Evolutionary conservation across 2,113 vertebrate genomes (phyloP).

Genomic region (Nestor notabilis): DNA sequence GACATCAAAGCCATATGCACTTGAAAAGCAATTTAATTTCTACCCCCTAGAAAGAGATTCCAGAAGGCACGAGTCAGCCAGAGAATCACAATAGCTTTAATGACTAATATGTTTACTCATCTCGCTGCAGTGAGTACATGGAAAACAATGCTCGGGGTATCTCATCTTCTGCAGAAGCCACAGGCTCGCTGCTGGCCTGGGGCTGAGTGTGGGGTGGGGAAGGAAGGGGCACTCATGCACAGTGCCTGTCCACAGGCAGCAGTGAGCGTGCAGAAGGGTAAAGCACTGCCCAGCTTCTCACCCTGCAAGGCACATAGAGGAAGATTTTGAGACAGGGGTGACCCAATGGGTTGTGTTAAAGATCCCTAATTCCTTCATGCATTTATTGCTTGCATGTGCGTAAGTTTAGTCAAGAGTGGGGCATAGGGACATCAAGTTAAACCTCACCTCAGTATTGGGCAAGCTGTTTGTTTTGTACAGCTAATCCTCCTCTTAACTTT

Average conservation of each 20-base stretch:
- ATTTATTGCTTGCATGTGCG: neutral
- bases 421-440: neutral
- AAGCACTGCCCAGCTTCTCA: neutral
- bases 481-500: neutral
- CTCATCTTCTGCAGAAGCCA: neutral
- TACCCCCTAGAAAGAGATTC: slow-evolving; percentile 3
- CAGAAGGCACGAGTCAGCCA: slow-evolving; percentile 43
- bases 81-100: slow-evolving; percentile 33
- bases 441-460: neutral
- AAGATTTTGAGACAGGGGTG: neutral
- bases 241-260: neutral
- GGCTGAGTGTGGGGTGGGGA: neutral
- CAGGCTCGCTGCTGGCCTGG: neutral
- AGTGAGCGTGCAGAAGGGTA: neutral
- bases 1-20: slow-evolving; percentile 36
- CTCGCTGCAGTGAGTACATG: neutral
- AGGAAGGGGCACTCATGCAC: neutral
- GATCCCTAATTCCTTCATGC: rapidly evolving
- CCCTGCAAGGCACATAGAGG: neutral
- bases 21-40: slow-evolving; percentile 39
- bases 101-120: slow-evolving; percentile 46
- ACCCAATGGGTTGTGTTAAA: neutral
- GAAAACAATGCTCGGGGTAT: neutral
- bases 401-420: neutral
- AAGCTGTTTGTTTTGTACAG: neutral